A percentile compares a stretch with the other conserved stretches of the same genome.
Evolutionary conservation across 2,113 vertebrate genomes (phyloP).

Genomic region (Fulmarus glacialis): DNA sequence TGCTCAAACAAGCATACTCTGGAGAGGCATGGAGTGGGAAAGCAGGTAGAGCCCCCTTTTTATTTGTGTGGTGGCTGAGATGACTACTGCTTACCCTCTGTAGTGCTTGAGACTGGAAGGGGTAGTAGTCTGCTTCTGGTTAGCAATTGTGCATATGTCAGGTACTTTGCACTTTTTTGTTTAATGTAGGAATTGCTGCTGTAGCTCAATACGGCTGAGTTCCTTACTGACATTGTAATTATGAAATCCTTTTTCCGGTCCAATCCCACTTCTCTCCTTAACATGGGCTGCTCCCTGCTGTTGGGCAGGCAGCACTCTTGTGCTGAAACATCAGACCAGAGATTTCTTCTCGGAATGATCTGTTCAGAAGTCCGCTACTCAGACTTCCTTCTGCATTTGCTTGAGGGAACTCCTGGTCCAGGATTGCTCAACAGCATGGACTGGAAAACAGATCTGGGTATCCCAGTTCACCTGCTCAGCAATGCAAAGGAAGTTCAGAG

Average conservation of each 20-base stretch:
- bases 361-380: background rate
- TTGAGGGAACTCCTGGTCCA: background rate
- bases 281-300: background rate
- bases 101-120: background rate
- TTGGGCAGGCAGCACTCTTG: background rate
- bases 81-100: background rate
- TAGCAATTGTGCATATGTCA: background rate
- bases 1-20: background rate
- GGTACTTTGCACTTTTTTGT: background rate
- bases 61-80: background rate
- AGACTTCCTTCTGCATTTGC: background rate
- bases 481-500: background rate
- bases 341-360: background rate
- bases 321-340: background rate
- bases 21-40: background rate
- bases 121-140: background rate
- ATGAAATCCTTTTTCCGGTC: background rate
- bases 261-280: background rate
- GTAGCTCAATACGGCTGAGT: background rate
- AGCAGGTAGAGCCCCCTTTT: background rate
- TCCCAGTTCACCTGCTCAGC: conserved; percentile 6
- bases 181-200: background rate
- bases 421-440: background rate
- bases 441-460: background rate
- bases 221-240: background rate